Base-by-base conservation (phyloP, 30 jellyfish, hydroid and myxozoan species). In the Hydractinia symbiolongicarpus region DNA sequence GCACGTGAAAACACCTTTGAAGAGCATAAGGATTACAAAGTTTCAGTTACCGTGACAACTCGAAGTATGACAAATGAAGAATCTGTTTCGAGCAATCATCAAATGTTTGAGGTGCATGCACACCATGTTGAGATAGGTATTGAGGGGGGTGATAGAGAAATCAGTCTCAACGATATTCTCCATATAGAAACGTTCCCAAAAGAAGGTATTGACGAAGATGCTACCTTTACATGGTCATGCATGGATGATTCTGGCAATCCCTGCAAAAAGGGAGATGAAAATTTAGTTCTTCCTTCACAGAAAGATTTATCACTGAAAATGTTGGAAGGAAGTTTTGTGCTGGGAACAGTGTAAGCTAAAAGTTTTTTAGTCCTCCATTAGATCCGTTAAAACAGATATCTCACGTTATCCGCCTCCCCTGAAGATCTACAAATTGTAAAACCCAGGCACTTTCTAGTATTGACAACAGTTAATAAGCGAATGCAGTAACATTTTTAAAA, bases 141-240 rank as follows among this genome's bases (percentile, higher is more conserved):
- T 56, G 82, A 50, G n/a, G 88, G 95, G 13, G 95, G 95, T 52
- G 83, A 72, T 74, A 53, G 95, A 53, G 80, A 70, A 8, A 72
- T 86, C 54, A 88, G 89, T 15, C 40, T 30, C 53, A 53, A 55
- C 14, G 88, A 86, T 58, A 79, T 79, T 11, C 64, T 86, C 21
- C 74, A 61, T 10, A 83, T 86, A 13, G 20, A 4, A 4, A 77
- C 88, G 50, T 69, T 72, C 49, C 83, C 81, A 67, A 17, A 5
- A 1, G 64, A 56, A 40, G 52, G n/a, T 20, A 54, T 19, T 21
- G 55, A 51, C 9, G 88, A 58, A 10, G 49, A 56, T 53, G 55
- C 50, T 44, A 14, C 68, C 21, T 72, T 51, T 66, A 66, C 53
- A 13, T 86, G 95, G 95, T 20, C 78, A 5, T 86, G 95, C 66